Evolutionary conservation across 2,888 invertebrate species (phyloP).

Genomic region (Noctua janthe): DNA sequence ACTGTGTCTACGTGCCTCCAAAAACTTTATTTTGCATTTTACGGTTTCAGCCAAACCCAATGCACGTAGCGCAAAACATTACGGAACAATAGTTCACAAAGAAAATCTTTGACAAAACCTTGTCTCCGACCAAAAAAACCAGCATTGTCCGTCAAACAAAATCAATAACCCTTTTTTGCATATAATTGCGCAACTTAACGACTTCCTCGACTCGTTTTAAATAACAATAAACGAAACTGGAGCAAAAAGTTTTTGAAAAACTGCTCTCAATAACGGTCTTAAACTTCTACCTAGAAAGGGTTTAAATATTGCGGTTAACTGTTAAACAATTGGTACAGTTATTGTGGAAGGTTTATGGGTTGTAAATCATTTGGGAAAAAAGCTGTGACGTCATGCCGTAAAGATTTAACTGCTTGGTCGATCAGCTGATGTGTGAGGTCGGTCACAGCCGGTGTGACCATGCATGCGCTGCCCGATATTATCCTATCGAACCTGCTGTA

Average conservation of each 20-base stretch:
- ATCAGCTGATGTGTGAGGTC: conserved; percentile 88
- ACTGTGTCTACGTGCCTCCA: conserved; percentile 48
- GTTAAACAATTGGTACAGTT: conserved; percentile 90
- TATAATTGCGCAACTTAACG: conserved; percentile 85
- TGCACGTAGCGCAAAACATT: conserved; percentile 71
- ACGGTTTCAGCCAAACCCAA: conserved; percentile 67
- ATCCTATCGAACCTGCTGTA: conserved; percentile 6
- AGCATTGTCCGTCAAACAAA: conserved; percentile 72
- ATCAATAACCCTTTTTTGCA: conserved; percentile 86
- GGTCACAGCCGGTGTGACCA: conserved; percentile 61
- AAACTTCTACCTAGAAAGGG: conserved; percentile 86
- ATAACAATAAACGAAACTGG: conserved; percentile 81
- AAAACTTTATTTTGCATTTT: conserved; percentile 70
- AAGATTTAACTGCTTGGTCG: conserved; percentile 85
- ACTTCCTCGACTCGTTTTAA: conserved; percentile 78
- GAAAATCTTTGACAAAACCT: conserved; percentile 72
- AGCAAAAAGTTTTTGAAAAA: conserved; percentile 82
- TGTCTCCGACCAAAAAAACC: conserved; percentile 67
- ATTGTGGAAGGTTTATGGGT: conserved; percentile 87
- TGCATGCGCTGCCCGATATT: conserved; percentile 44
- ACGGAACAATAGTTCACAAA: conserved; percentile 74
- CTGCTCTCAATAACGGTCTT: conserved; percentile 76
- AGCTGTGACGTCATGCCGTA: conserved; percentile 87
- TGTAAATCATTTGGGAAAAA: conserved; percentile 89
- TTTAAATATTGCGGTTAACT: conserved; percentile 89